phyloP scores from a whole-genome alignment of 2,113 vertebrate genomes.

The Misgurnus mizolepis region DNA sequence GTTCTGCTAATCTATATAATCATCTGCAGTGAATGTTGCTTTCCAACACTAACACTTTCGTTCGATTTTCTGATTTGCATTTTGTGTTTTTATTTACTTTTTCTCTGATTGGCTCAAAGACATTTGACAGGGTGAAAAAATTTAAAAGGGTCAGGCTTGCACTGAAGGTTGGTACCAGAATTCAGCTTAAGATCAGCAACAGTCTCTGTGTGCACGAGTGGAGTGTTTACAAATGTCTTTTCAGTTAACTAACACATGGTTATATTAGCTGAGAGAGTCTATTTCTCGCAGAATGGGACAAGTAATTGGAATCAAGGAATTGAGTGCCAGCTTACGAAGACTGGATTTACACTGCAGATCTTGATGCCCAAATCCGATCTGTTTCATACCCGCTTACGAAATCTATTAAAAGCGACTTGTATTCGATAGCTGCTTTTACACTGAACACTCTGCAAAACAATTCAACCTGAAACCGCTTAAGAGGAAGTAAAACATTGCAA shows the following conservation, averaged over 20 bases:
- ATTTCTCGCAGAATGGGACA: no score
- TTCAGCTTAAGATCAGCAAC: constrained; percentile 76
- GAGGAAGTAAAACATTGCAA: no score
- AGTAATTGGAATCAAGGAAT: no score
- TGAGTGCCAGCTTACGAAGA: no score
- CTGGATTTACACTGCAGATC: no score
- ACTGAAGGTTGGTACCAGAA: constrained; percentile 99
- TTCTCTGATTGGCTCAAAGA: constrained; percentile 86
- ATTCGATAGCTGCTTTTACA: no score
- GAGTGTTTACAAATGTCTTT: constrained; percentile 82
- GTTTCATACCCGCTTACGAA: no score
- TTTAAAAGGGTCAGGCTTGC: constrained; percentile 99
- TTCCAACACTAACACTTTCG: constrained; percentile 85
- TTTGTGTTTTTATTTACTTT: constrained; percentile 37
- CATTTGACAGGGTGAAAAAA: constrained; percentile 99
- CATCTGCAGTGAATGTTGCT: constrained; percentile 87
- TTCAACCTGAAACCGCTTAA: no score
- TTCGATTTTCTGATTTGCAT: constrained; percentile 59
- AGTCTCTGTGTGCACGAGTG: constrained; percentile 76
- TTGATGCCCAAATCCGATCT: no score
- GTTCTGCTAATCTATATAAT: constrained; percentile 79
- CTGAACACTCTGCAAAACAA: no score
- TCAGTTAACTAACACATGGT: constrained; percentile 72
- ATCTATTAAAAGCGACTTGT: no score
- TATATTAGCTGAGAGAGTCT: no score